phyloP scores from a whole-genome alignment of 2,888 invertebrate species.

The Maniola hyperantus region DNA sequence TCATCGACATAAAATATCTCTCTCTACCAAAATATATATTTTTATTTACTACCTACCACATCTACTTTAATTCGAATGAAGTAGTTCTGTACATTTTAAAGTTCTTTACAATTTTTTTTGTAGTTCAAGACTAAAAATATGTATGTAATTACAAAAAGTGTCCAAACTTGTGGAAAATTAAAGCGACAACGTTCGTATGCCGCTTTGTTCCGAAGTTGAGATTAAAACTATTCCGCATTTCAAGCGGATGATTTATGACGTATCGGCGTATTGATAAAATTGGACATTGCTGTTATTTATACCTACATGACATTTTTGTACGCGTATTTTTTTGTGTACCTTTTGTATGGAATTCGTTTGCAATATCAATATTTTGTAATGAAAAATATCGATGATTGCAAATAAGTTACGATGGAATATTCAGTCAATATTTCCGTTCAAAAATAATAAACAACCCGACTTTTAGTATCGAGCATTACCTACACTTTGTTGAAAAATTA shows the following conservation, averaged over 20 bases:
- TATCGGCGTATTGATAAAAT: conserved; percentile 39
- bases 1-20: no score
- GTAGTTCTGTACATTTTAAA: no score
- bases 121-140: no score
- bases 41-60: no score
- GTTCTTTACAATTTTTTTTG: no score
- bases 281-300: conserved; percentile 30
- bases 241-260: conserved; percentile 39
- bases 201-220: conserved; percentile 38
- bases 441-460: neutral
- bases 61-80: no score
- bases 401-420: conserved; percentile 14
- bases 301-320: conserved; percentile 27
- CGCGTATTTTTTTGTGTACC: conserved; percentile 21
- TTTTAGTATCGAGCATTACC: neutral
- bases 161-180: conserved; percentile 63
- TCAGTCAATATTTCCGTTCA: neutral
- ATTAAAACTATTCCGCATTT: conserved; percentile 42
- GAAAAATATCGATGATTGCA: conserved; percentile 20
- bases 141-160: conserved; percentile 60
- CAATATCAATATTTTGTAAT: conserved; percentile 7
- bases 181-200: conserved; percentile 50
- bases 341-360: conserved; percentile 4
- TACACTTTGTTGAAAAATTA: no score
- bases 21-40: no score